Base-by-base conservation (phyloP, 2,797 vertebrate genomes). In the Ctenochaetus hawaiiensis region DNA sequence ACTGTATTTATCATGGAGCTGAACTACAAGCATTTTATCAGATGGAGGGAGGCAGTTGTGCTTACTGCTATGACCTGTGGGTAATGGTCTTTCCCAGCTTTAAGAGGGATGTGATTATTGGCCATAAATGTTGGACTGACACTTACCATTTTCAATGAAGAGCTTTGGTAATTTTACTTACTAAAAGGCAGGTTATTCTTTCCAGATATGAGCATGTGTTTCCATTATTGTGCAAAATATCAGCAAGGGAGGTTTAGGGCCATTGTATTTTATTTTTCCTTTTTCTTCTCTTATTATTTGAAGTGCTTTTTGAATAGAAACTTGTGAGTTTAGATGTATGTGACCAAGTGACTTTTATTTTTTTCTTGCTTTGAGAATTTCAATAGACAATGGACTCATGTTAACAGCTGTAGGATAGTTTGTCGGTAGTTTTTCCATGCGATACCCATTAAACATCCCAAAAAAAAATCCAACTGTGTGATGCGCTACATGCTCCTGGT, bases 61-160 rank as follows among this genome's bases (percentile, higher is more conserved):
- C 54, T 68, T 51, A 90, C 90, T 82, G 88, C 89, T 92, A 87
- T 91, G 90, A 90, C 80, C 91, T 91, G 74, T 83, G 87, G 84
- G 84, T 79, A 76, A 86, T 6, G 82, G 85, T 75, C 69, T 64
- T 65, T 78, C 52, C 26, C 58, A 37, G 45, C 11, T 4, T 77
- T 75, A 44, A 54, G 63, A 37, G 72, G 43, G 47, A 64, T 69
- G 41, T 52, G 43, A 63, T 52, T 45, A 70, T 70, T n/a, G 18
- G 39, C 53, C 57, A 39, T 41, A 58, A 73, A 23, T 57, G 22
- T 67, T 51, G 18, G 18, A 65, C 57, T 72, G 3, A 23, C 69
- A 37, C 52, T 52, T 69, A 68, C 30, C 44, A 37, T 18, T 77
- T 84, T 56, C 49, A 54, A 13, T 45, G 20, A 73, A 30, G 9